Conservation (phyloP, 2,113 vertebrate species). For the Siniperca chuatsi region DNA sequence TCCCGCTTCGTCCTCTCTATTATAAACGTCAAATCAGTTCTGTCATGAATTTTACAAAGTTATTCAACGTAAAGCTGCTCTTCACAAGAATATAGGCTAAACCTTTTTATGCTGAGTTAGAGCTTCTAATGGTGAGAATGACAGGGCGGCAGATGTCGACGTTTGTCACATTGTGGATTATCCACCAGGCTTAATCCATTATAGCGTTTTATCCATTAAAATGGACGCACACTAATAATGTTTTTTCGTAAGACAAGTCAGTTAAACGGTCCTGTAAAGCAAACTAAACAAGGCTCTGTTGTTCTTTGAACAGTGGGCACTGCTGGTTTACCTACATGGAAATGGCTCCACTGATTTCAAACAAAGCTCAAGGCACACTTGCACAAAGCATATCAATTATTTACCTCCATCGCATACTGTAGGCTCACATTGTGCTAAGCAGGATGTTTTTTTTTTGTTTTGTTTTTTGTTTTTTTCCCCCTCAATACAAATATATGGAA, state of each 20-base stretch:
- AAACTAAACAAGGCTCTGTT: constrained; percentile 31
- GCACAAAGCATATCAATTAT: constrained; percentile 78
- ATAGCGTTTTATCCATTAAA: constrained; percentile 37
- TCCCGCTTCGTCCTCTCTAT: not conserved
- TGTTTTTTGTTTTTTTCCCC: not conserved
- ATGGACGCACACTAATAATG: not conserved
- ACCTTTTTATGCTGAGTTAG: constrained; percentile 7
- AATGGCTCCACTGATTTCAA: constrained; percentile 73
- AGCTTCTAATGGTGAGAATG: constrained; percentile 29
- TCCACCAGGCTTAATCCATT: constrained; percentile 60
- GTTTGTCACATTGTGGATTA: constrained; percentile 72
- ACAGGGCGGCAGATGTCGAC: constrained; percentile 58
- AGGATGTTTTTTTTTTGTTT: not conserved
- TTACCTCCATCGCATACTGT: constrained; percentile 64
- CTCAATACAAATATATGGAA: constrained; percentile 19
- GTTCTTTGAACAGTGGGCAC: constrained; percentile 35
- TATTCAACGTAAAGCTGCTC: not conserved
- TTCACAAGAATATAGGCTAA: not conserved
- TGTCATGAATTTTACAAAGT: not conserved
- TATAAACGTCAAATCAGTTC: not conserved
- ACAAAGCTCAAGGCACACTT: constrained; percentile 61
- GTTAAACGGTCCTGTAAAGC: not conserved
- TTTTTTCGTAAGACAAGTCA: not conserved
- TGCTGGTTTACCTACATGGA: constrained; percentile 44
- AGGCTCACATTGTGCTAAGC: constrained; percentile 59